phyloP scores from a whole-genome alignment of 2,797 vertebrate species.

The Sebastes nivosus region DNA sequence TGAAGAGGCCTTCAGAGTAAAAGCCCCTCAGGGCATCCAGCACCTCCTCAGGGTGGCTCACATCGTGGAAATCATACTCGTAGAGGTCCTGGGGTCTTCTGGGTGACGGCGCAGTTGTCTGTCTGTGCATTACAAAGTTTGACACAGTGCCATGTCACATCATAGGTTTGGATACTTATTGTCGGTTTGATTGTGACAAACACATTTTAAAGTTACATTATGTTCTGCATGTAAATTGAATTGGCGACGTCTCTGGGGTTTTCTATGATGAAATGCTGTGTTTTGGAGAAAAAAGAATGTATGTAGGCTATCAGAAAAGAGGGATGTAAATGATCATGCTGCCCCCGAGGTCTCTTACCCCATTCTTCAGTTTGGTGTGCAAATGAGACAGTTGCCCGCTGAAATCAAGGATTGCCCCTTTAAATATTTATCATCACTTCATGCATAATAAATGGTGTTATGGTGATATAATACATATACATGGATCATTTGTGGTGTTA shows the following conservation, averaged over 20 bases:
- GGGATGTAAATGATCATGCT: not conserved
- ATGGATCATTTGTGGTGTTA: slow-evolving; percentile 4
- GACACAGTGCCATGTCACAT: not conserved
- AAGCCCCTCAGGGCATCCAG: slow-evolving; percentile 75
- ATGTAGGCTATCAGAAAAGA: not conserved
- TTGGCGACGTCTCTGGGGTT: not conserved
- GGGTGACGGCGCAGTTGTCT: rapidly evolving
- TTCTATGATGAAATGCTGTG: not conserved
- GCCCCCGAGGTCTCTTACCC: not conserved
- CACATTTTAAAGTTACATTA: not conserved
- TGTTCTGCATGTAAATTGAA: not conserved
- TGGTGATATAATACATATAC: slow-evolving; percentile 8
- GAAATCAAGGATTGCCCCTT: slow-evolving; percentile 18
- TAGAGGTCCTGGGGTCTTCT: not conserved
- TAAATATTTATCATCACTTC: slow-evolving; percentile 19
- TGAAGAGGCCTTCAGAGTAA: slow-evolving; percentile 74
- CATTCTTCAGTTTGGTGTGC: slow-evolving; percentile 12
- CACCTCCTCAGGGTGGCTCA: not conserved
- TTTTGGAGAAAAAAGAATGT: not conserved
- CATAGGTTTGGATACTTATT: not conserved
- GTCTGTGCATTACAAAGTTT: not conserved
- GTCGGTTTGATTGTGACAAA: not conserved
- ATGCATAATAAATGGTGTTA: slow-evolving; percentile 34
- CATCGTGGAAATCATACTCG: not conserved
- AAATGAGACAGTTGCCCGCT: slow-evolving; percentile 13